Base-by-base conservation (phyloP, 2,113 vertebrate species). In the Scalopus aquaticus region DNA sequence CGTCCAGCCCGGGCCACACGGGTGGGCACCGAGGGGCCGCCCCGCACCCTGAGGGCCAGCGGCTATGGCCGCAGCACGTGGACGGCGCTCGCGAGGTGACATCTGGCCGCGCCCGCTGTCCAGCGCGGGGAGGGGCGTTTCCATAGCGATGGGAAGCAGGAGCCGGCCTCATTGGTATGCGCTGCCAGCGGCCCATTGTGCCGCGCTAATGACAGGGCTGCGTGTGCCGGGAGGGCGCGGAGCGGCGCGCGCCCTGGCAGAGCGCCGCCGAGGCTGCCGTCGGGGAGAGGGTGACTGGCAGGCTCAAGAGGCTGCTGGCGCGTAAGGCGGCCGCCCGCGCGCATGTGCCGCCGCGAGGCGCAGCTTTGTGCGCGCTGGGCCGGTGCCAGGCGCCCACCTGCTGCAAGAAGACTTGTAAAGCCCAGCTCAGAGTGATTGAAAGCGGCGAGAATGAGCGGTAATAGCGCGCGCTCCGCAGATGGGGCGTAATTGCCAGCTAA, bases 81-180 rank as follows among this genome's bases (percentile, higher is more conserved):
- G 98, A 96, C 98, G 97, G 98, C 97, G 98, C 98, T 98, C 98
- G 98, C 98, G 98, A 98, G 98, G 98, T 98, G 98, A 98, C 98
- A 98, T 98, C 98, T 98, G 98, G 98, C 98, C 98, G 98, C 98
- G 97, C 97, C 97, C 98, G 98, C 98, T 98, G 99, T 98, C 98
- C 98, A 98, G 64, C 1, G 77, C 35, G 97, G 98, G 97, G 98
- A 98, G 98, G 98, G 72, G 97, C 98, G 98, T 99, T 99, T 99
- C 99, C 99, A 99, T 99, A 98, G 99, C 97, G 98, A 99, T 99
- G 98, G 98, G 98, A 98, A 98, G 98, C 98, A 97, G 98, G 98
- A 98, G 98, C 98, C 94, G 98, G 96, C 98, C 99, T 99, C 98
- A 99, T 99, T 99, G 99, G 99, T 99, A 99, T 99, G 99, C 99